Evolutionary conservation across 2,113 vertebrate genomes (phyloP).

Genomic region (Prochilodus magdalenae): DNA sequence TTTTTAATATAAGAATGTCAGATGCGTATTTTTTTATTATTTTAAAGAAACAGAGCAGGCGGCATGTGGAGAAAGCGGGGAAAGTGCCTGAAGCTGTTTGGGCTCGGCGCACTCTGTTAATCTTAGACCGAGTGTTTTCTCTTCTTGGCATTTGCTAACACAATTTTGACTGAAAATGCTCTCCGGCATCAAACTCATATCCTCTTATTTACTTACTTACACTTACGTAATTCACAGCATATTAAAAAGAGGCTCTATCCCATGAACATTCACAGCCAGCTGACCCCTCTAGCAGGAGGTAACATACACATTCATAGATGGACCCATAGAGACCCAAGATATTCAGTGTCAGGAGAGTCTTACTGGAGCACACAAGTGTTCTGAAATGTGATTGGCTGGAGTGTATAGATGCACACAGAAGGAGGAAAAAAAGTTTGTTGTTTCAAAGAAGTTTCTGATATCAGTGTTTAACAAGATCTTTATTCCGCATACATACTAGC

Average conservation of each 20-base stretch:
- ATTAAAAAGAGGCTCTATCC: slow-evolving; percentile 10
- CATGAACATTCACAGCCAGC: slow-evolving; percentile 16
- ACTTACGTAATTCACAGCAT: slow-evolving; percentile 36
- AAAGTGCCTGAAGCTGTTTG: slow-evolving; percentile 37
- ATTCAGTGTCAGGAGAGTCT: background rate
- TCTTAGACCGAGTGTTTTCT: slow-evolving; percentile 26
- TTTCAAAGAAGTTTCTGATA: too few relatives aligned
- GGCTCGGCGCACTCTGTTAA: slow-evolving; percentile 18
- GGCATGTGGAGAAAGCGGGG: slow-evolving; percentile 13
- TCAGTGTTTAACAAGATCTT: too few relatives aligned
- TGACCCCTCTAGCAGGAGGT: background rate
- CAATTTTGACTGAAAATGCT: slow-evolving; percentile 30
- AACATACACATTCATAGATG: background rate
- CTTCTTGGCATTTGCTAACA: slow-evolving; percentile 39
- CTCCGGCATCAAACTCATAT: slow-evolving; percentile 7
- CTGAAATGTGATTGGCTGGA: background rate
- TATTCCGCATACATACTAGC: background rate
- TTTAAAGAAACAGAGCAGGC: background rate
- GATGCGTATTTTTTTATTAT: background rate
- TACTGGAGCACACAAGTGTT: background rate
- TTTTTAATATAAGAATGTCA: slow-evolving; percentile 47
- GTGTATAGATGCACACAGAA: too few relatives aligned
- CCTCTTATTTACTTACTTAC: slow-evolving; percentile 31
- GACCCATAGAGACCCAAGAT: background rate
- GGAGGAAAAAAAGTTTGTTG: too few relatives aligned